These are phyloP conservation scores for Holothuria leucospilota DNA, from an alignment of 53 echinoderm and acorn worm species.

Conservation along the genomic window DNA sequence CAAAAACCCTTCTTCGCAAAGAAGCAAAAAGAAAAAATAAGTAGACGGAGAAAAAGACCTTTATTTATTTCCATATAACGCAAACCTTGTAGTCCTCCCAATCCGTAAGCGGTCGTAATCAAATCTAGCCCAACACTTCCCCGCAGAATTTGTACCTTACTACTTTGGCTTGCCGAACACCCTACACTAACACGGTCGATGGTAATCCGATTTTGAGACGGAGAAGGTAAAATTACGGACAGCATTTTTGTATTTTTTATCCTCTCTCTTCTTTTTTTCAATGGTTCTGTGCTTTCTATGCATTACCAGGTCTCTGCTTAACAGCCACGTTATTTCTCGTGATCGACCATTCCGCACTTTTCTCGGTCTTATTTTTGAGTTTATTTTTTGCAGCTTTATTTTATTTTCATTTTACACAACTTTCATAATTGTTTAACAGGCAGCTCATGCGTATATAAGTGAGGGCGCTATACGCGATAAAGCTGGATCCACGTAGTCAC, in stretches of 20 bases:
- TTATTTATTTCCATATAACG: too few relatives aligned
- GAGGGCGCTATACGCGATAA: conserved; percentile 16
- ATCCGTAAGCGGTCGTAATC: conserved; percentile 44
- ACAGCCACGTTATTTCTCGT: neutral
- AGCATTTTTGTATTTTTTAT: conserved; percentile 21
- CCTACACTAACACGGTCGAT: conserved; percentile 40
- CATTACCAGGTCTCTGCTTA: neutral
- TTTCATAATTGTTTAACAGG: conserved; percentile 38
- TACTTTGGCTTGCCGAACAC: conserved; percentile 33
- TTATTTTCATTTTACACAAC: conserved; percentile 48
- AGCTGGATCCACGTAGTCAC: too few relatives aligned
- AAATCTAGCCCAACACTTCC: conserved; percentile 48
- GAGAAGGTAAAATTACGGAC: conserved; percentile 44
- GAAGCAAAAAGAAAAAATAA: neutral
- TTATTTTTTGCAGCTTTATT: conserved; percentile 31
- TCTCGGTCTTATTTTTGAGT: conserved; percentile 13
- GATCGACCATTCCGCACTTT: conserved; percentile 38
- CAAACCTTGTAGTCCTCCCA: neutral
- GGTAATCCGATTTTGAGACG: conserved; percentile 35
- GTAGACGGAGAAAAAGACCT: too few relatives aligned
- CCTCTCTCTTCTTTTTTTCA: neutral
- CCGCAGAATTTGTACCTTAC: neutral
- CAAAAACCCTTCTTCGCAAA: conserved; percentile 27
- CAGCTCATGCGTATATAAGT: neutral
- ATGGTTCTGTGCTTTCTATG: neutral